A percentile compares a stretch with the other conserved stretches of the same genome.
These are phyloP conservation scores for Nyctibius grandis DNA, from an alignment of 2,797 vertebrate genomes.

Conservation along the genomic window DNA sequence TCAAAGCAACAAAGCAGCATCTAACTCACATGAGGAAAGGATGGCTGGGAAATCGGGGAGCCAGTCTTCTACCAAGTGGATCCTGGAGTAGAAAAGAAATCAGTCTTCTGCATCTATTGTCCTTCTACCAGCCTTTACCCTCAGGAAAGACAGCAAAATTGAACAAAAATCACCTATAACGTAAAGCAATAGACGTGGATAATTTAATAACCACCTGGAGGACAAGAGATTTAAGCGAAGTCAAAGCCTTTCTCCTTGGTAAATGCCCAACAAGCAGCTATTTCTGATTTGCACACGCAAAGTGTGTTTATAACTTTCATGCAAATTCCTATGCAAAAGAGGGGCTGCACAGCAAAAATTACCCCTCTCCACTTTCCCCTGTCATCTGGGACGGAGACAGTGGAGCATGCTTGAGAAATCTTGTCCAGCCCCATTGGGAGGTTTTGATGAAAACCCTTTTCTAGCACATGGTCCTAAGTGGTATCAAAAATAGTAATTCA, in stretches of 20 bases:
- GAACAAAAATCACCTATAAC: background rate
- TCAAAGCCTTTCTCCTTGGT: background rate
- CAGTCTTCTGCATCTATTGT: background rate
- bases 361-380: background rate
- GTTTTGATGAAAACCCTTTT: constrained; percentile 9
- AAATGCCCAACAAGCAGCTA: constrained; percentile 17
- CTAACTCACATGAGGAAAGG: background rate
- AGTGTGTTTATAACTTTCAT: background rate
- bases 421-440: constrained; percentile 15
- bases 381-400: background rate
- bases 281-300: background rate
- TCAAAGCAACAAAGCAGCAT: constrained; percentile 5
- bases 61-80: background rate
- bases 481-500: constrained; percentile 61
- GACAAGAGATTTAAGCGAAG: background rate
- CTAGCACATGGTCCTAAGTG: constrained; percentile 37
- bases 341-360: background rate
- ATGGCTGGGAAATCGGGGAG: background rate
- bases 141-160: background rate
- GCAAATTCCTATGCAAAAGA: constrained; percentile 45
- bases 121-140: background rate
- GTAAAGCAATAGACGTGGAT: background rate
- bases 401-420: background rate
- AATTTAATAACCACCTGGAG: background rate
- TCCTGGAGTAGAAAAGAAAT: background rate